These are phyloP conservation scores for Amorpha juglandis DNA, from an alignment of 2,888 invertebrate genomes.

Conservation along the genomic window DNA sequence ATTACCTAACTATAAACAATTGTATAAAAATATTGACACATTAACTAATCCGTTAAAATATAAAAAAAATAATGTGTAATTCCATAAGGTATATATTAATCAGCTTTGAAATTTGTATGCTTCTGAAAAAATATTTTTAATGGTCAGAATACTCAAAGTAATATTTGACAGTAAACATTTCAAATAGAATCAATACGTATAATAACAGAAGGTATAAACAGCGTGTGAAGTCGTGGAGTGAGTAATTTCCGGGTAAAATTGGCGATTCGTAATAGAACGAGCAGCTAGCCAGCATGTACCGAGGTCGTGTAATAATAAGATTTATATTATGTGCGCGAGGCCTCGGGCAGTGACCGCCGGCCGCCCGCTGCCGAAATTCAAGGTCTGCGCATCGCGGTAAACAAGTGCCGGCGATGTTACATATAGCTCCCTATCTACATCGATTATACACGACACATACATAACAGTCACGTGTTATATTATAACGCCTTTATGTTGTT, in stretches of 20 bases:
- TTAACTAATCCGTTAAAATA: background rate
- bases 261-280: slow-evolving; percentile 53
- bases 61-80: background rate
- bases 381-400: slow-evolving; percentile 79
- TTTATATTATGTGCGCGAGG: slow-evolving; percentile 59
- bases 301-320: slow-evolving; percentile 65
- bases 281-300: slow-evolving; percentile 46
- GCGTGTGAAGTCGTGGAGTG: slow-evolving; percentile 35
- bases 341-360: slow-evolving; percentile 79
- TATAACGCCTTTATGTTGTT: background rate
- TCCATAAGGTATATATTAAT: background rate
- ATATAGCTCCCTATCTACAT: slow-evolving; percentile 15
- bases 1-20: background rate
- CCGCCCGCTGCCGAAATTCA: slow-evolving; percentile 79
- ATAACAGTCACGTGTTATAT: background rate
- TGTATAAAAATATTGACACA: background rate
- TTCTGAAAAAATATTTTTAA: background rate
- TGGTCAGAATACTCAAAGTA: background rate
- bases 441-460: background rate
- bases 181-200: background rate
- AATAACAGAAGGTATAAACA: background rate
- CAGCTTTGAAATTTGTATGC: background rate
- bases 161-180: background rate
- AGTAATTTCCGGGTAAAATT: slow-evolving; percentile 60
- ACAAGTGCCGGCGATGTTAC: slow-evolving; percentile 64